These are phyloP conservation scores for Eupeodes luniger DNA, from an alignment of 2,888 invertebrate genomes.

Conservation along the genomic window DNA sequence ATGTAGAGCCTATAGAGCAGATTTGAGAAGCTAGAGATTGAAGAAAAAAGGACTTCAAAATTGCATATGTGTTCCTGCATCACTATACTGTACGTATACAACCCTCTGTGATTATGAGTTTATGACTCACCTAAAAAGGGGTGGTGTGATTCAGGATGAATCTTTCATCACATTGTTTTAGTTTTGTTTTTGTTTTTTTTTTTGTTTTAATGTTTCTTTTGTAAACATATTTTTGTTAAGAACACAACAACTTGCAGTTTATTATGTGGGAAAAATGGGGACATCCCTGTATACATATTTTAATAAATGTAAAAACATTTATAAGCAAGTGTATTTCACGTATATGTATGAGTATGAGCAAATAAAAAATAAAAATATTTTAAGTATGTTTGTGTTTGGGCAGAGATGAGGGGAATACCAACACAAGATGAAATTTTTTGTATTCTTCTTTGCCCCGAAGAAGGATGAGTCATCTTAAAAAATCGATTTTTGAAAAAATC, in stretches of 20 bases:
- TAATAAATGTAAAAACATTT: slow-evolving; percentile 21
- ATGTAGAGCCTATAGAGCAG: not conserved
- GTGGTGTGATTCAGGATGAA: slow-evolving; percentile 29
- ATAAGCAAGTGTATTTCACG: not conserved
- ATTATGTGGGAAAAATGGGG: slow-evolving; percentile 17
- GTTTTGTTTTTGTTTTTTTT: not conserved
- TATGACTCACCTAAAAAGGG: slow-evolving; percentile 11
- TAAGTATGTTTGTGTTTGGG: slow-evolving; percentile 7
- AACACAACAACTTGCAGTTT: slow-evolving; percentile 21
- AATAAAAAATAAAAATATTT: not conserved
- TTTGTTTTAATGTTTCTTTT: not conserved
- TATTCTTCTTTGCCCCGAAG: not conserved
- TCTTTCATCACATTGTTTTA: slow-evolving; percentile 39
- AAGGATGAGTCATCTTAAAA: slow-evolving; percentile 10
- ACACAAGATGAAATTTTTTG: not conserved
- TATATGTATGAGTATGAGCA: not conserved
- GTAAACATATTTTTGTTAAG: not conserved
- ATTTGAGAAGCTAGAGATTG: not conserved
- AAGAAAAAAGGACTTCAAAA: slow-evolving; percentile 26
- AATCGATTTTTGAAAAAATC: slow-evolving; percentile 22
- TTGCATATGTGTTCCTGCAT: not conserved
- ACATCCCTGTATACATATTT: slow-evolving; percentile 3
- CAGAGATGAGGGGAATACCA: not conserved
- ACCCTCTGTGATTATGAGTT: too few species aligned
- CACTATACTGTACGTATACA: not conserved